A percentile compares a stretch with the other conserved stretches of the same genome.
Conservation (phyloP, 2,113 vertebrate species). For the Thamnaconus septentrionalis region DNA sequence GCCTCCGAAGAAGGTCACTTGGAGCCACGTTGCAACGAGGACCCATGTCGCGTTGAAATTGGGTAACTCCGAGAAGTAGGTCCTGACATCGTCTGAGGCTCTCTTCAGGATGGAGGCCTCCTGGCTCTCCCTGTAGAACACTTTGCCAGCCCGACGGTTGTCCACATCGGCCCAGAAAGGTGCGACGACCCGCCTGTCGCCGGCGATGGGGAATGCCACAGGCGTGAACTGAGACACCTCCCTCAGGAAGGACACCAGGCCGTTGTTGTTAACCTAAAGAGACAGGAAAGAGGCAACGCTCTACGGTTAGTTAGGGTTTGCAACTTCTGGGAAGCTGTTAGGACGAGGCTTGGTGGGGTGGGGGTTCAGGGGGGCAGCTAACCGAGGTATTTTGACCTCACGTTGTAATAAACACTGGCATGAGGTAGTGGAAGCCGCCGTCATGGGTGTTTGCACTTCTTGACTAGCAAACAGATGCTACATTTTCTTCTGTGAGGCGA, state of each 20-base stretch:
- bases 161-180: constrained; percentile 98
- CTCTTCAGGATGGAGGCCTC: constrained; percentile 77
- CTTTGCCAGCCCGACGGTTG: constrained; percentile 86
- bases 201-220: constrained; percentile 95
- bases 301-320: too few relatives aligned
- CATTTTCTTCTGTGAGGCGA: constrained; percentile 55
- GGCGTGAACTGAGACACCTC: constrained; percentile 98
- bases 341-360: too few relatives aligned
- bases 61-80: constrained; percentile 86
- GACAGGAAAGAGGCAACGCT: background rate
- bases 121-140: constrained; percentile 89
- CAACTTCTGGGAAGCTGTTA: too few relatives aligned
- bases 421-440: constrained; percentile 23
- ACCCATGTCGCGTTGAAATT: constrained; percentile 86
- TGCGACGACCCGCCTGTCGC: constrained; percentile 91
- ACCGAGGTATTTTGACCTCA: constrained; percentile 37
- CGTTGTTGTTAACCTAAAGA: constrained; percentile 95
- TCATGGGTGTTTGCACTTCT: constrained; percentile 64
- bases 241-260: constrained; percentile 93
- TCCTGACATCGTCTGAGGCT: constrained; percentile 80
- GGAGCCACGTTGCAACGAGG: constrained; percentile 90
- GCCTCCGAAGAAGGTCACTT: constrained; percentile 96
- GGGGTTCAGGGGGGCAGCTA: constrained; percentile 3
- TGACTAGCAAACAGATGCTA: constrained; percentile 62
- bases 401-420: too few relatives aligned